A percentile compares a stretch with the other conserved stretches of the same genome.
Conservation (phyloP, 1,140 invertebrate genomes). For the Helicorthomorpha holstii region DNA sequence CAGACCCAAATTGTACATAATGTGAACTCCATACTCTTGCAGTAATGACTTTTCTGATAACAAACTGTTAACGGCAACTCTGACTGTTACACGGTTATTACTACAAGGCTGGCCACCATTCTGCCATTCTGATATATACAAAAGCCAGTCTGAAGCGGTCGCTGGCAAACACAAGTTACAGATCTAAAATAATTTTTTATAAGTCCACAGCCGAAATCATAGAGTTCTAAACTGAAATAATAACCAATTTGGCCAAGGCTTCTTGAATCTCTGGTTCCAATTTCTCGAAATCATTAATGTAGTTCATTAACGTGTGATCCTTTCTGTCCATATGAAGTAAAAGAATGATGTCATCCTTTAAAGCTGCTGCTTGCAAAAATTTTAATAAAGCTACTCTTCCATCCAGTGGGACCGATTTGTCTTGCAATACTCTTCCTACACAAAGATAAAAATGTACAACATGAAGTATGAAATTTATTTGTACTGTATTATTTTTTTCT, state of each 20-base stretch:
- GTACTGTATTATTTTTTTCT: no score
- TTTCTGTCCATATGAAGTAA: conserved; percentile 73
- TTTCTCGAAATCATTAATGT: conserved; percentile 62
- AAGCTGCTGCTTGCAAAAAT: conserved; percentile 36
- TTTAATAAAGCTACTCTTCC: conserved; percentile 17
- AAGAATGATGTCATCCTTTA: conserved; percentile 78
- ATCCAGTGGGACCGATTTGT: conserved; percentile 15
- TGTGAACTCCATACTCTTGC: conserved; percentile 61
- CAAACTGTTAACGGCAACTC: conserved; percentile 20
- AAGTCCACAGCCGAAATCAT: not conserved
- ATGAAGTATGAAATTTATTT: no score
- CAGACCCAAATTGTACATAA: conserved; percentile 77
- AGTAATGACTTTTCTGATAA: conserved; percentile 26
- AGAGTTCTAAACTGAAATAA: not conserved
- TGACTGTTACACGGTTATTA: conserved; percentile 82
- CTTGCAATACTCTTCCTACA: conserved; percentile 14
- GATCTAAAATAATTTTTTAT: conserved; percentile 34
- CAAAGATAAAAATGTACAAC: not conserved
- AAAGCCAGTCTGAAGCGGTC: conserved; percentile 74
- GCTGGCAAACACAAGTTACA: conserved; percentile 80
- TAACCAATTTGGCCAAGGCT: conserved; percentile 60
- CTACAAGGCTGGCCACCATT: conserved; percentile 45
- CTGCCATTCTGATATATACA: conserved; percentile 83
- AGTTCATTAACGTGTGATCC: conserved; percentile 78
- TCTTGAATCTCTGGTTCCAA: conserved; percentile 56